A percentile compares a stretch with the other conserved stretches of the same genome.
Evolutionary conservation across 2,113 vertebrate species (phyloP).

Genomic region (Saguinus imperator): DNA sequence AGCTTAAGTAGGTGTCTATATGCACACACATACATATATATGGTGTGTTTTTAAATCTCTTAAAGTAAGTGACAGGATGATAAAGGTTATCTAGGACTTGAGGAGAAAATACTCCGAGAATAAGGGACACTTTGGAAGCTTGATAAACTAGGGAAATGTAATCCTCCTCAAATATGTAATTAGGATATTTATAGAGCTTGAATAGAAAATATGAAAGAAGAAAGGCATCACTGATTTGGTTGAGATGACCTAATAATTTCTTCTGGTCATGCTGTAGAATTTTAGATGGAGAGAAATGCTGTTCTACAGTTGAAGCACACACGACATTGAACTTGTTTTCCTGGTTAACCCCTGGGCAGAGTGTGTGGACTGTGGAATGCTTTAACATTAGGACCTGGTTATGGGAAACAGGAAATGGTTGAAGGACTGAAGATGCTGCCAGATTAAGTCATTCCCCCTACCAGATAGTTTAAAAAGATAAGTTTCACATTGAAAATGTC

Average conservation of each 20-base stretch:
- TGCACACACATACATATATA: neutral
- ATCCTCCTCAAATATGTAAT: neutral
- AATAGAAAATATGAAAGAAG: neutral
- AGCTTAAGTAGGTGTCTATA: neutral
- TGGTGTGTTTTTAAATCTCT: neutral
- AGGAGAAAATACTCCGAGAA: neutral
- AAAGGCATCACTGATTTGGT: neutral
- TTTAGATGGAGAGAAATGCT: neutral
- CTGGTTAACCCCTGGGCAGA: neutral
- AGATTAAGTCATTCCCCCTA: neutral
- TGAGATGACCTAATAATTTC: neutral
- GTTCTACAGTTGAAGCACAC: neutral
- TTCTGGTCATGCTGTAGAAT: neutral
- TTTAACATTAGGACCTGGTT: neutral
- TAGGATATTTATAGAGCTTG: neutral
- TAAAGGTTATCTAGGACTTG: neutral
- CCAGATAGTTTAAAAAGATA: neutral
- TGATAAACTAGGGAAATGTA: neutral
- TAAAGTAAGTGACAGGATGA: neutral
- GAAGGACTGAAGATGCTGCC: neutral
- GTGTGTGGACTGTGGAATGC: neutral
- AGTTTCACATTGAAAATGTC: neutral
- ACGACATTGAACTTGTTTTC: neutral
- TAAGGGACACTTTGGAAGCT: neutral
- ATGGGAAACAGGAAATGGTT: neutral